These are phyloP conservation scores for Phyllostomus discolor DNA, from an alignment of 2,113 vertebrate genomes.

Conservation along the genomic window DNA sequence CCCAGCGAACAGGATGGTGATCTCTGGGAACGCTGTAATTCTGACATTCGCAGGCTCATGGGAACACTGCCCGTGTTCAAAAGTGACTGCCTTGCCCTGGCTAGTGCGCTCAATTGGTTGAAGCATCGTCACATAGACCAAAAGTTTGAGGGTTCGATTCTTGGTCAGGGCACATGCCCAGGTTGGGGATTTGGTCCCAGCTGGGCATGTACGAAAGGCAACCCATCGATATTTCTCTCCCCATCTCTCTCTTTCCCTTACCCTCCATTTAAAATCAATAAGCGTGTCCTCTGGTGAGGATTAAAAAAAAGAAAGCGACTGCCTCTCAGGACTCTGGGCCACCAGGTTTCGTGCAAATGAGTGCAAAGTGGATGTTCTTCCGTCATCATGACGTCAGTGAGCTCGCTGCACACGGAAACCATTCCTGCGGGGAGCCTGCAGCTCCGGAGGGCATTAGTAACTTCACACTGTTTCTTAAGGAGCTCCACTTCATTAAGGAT, in stretches of 20 bases:
- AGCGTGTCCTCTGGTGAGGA: too few relatives aligned
- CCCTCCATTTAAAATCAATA: too few relatives aligned
- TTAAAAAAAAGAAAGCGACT: neutral
- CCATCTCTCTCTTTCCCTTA: too few relatives aligned
- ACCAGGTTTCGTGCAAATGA: neutral
- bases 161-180: too few relatives aligned
- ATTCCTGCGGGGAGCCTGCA: neutral
- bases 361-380: neutral
- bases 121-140: too few relatives aligned
- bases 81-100: neutral
- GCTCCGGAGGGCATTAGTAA: neutral
- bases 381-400: rapidly evolving
- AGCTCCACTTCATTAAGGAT: rapidly evolving
- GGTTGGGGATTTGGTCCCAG: too few relatives aligned
- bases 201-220: too few relatives aligned
- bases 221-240: too few relatives aligned
- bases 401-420: rapidly evolving
- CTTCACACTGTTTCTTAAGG: neutral
- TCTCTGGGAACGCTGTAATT: neutral
- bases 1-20: rapidly evolving
- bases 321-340: neutral
- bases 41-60: rapidly evolving
- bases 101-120: too few relatives aligned
- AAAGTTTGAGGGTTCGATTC: too few relatives aligned
- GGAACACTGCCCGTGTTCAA: rapidly evolving